Conservation (phyloP, 64 coral and sea anemone species). For the Trachythela sp. region DNA sequence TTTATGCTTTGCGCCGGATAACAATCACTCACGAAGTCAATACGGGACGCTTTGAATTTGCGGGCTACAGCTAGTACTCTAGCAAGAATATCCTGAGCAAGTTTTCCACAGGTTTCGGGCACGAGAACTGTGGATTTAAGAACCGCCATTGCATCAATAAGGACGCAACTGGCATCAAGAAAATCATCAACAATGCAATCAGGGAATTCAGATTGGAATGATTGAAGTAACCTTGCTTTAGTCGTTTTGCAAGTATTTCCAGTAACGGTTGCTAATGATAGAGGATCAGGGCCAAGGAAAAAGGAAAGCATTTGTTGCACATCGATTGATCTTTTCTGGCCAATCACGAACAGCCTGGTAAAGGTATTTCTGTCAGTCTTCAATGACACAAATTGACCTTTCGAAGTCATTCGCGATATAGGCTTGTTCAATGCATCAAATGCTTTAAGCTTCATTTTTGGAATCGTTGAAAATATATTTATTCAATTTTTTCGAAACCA, state of each 20-base stretch:
- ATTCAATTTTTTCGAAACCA: background rate
- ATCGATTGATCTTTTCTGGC: slow-evolving; percentile 22
- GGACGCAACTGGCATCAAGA: background rate
- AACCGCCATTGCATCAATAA: slow-evolving; percentile 16
- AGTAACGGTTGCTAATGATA: background rate
- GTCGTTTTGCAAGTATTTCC: slow-evolving; percentile 19
- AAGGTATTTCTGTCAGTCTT: slow-evolving; percentile 21
- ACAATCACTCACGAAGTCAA: slow-evolving; percentile 1
- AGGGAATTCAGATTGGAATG: slow-evolving; percentile 6
- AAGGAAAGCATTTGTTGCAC: background rate
- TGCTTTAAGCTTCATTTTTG: slow-evolving; percentile 28
- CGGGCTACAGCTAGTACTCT: slow-evolving; percentile 11
- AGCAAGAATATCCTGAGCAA: slow-evolving; percentile 14
- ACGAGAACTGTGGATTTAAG: slow-evolving; percentile 5
- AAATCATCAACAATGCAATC: slow-evolving; percentile 13
- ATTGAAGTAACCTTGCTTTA: background rate
- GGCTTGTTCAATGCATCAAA: background rate
- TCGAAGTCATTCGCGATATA: background rate
- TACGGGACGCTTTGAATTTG: slow-evolving; percentile 12
- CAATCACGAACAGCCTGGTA: slow-evolving; percentile 8
- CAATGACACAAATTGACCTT: background rate
- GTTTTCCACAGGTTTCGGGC: slow-evolving; percentile 11
- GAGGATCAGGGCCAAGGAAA: background rate
- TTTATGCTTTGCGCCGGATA: slow-evolving; percentile 13
- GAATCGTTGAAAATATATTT: slow-evolving; percentile 11